Evolutionary conservation across 2,888 invertebrate species (phyloP), one percentile per base, ranked within the genome.

Genomic region (Epinotia demarniana): DNA sequence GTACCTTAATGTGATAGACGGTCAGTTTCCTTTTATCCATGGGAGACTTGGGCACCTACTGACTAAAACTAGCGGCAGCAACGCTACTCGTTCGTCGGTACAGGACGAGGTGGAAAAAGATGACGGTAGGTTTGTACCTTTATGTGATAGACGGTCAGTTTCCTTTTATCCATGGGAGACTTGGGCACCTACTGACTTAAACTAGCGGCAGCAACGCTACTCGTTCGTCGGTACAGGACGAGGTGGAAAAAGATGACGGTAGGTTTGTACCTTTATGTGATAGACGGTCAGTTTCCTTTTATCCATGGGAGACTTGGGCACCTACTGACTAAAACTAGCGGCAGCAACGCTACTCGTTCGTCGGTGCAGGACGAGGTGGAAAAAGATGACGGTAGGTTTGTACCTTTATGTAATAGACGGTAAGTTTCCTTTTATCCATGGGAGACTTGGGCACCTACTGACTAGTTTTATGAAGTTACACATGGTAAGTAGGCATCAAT

Each of bases 351-450:
- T 5, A 13, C 6, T 9, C 66, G 12, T 11, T 12, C 53, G n/a
- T 23, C 19, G 46, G n/a, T 3, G 1, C n/a, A 27, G 11, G 53
- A n/a, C 18, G 53, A 66, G 33, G 39, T 2, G 9, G 53, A 55
- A 53, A 53, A 3, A 66, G 66, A 66, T 27, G 66, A 53, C 13
- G 66, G 66, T 66, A 46, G 46, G 63, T 62, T 18, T n/a, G 18
- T 18, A 12, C 39, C 8, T 39, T 39, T 9, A 39, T 39, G 39
- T 1, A 39, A 9, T 39, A 39, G 9, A 9, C 39, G 9, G 39
- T 9, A 33, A 33, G 39, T 39, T 39, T 39, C 39, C 39, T 39
- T 9, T 39, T 39, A 39, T 39, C 39, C 39, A 39, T 39, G 39
- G 39, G 39, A 39, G 9, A 39, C 9, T 39, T 8, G 0, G 39